These are phyloP conservation scores for Rhynchophorus ferrugineus DNA, from an alignment of 1,140 invertebrate genomes.

Conservation along the genomic window DNA sequence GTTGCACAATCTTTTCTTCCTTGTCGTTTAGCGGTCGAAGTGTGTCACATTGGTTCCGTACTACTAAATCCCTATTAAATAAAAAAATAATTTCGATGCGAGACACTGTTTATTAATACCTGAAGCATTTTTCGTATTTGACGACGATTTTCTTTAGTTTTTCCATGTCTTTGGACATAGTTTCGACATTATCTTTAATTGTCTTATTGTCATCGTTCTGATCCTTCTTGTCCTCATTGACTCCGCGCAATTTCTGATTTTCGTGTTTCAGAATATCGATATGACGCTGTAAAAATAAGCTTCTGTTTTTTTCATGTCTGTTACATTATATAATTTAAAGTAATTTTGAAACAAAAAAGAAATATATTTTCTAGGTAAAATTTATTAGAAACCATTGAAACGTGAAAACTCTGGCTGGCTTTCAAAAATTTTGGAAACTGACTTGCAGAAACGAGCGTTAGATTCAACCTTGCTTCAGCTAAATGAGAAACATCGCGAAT, in stretches of 20 bases:
- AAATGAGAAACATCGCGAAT: too few relatives aligned
- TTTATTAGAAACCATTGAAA: too few relatives aligned
- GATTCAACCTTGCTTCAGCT: too few relatives aligned
- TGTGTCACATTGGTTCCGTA: not conserved
- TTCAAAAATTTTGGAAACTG: too few relatives aligned
- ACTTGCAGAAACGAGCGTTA: too few relatives aligned
- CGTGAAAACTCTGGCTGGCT: too few relatives aligned
- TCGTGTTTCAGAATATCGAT: not conserved
- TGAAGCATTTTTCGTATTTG: constrained; percentile 23
- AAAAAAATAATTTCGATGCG: not conserved
- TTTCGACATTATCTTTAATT: constrained; percentile 7
- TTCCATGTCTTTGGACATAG: constrained; percentile 7
- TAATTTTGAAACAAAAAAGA: too few relatives aligned
- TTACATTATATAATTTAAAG: not conserved
- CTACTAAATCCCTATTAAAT: not conserved
- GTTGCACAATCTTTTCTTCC: constrained; percentile 17
- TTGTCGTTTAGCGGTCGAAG: constrained; percentile 17
- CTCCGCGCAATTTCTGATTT: not conserved
- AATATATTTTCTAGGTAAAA: too few relatives aligned
- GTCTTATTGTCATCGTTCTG: not conserved
- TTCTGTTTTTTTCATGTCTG: not conserved
- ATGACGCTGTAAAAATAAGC: not conserved
- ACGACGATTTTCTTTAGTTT: constrained; percentile 24
- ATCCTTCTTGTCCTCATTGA: not conserved
- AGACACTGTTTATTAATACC: constrained; percentile 4